Evolutionary conservation across 2,797 vertebrate genomes (phyloP), one percentile per base, ranked within the genome.

Genomic region (Crypturellus tataupa): DNA sequence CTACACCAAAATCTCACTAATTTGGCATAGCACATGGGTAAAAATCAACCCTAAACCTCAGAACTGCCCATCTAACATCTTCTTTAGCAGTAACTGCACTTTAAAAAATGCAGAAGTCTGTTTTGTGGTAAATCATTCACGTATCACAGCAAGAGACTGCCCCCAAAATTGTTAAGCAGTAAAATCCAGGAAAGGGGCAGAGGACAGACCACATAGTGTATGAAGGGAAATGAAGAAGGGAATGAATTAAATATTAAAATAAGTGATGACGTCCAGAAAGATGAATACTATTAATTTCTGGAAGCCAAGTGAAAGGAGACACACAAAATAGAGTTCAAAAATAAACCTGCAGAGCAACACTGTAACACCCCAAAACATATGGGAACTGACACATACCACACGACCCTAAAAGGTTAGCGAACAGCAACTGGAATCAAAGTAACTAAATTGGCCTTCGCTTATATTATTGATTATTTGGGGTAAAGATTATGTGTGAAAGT

Each of bases 171-270:
- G 83, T 17, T 31, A 70, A 87, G 68, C 3, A 79, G 87, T 53
- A 93, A 91, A 93, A 92, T 58, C 29, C 89, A 89, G 56, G 55
- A 73, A 72, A 64, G 24, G 62, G 68, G 33, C 29, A 64, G n/a
- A 81, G 60, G 42, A 79, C 19, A 87, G 35, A 44, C 60, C 60
- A 44, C 44, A 80, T 5, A 0, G 0, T 16, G 8, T 35, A 81
- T 20, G 31, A 83, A 17, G 35, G 39, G 46, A 86, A 92, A 90
- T 35, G 31, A 59, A 31, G 39, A 89, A 85, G 72, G 92, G 79
- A 94, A 76, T 12, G 56, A 56, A 91, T 75, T 90, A 53, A 95
- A 91, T 90, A 89, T 85, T 93, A 94, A 89, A 94, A 35, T 67
- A 91, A 95, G 53, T 39, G 83, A 71, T 88, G 80, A 96, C 71